Evolutionary conservation across 2,113 vertebrate species (phyloP).

Genomic region (Microcebus jonahi): DNA sequence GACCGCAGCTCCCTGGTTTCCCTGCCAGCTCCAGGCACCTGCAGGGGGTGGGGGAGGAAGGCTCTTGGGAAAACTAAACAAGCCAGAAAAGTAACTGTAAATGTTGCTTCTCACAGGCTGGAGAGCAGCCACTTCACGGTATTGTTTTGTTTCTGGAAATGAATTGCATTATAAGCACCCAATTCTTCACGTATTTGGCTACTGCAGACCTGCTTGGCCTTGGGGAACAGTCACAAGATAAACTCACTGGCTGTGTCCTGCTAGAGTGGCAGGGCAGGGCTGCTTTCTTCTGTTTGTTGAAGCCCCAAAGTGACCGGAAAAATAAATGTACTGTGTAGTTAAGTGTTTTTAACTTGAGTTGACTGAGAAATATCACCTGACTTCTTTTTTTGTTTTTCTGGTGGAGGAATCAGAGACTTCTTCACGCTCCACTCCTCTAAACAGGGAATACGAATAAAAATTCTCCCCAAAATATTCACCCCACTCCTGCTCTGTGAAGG

Average conservation of each 20-base stretch:
- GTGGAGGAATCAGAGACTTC: background rate
- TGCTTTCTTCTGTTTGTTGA: background rate
- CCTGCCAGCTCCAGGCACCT: background rate
- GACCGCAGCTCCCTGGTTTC: background rate
- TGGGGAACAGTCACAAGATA: background rate
- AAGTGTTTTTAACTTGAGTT: background rate
- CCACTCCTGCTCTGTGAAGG: background rate
- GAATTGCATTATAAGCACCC: background rate
- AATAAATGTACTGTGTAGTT: background rate
- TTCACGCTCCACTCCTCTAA: background rate
- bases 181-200: background rate
- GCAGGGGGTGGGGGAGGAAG: no score
- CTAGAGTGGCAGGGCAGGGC: background rate
- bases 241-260: background rate
- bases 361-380: background rate
- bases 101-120: background rate
- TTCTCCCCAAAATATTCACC: background rate
- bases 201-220: background rate
- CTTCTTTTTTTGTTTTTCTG: background rate
- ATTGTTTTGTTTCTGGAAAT: background rate
- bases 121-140: background rate
- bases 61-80: background rate
- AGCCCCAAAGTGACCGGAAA: background rate
- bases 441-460: background rate
- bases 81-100: background rate